Base-by-base conservation (phyloP, 37 sponge, comb jelly and placozoan genomes). In the Beroe ovata region DNA sequence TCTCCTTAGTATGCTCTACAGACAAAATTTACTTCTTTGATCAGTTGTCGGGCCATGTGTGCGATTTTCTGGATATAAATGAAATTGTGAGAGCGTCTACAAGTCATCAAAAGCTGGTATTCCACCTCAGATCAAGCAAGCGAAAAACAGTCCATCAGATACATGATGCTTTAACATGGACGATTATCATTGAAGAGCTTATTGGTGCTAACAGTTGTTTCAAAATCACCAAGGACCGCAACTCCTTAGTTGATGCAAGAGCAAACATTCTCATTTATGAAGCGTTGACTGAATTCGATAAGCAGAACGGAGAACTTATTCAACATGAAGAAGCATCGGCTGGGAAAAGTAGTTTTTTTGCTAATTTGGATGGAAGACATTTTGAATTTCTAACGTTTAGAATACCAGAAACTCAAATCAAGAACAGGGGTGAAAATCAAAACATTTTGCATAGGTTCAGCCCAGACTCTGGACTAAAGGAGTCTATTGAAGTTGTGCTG, bases 251-350 rank as follows among this genome's bases (percentile, higher is more conserved):
- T 34, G 69, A 66, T 66, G 69, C 69, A 4, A 29, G 69, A 30
- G 69, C 69, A 19, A 30, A 8, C 1, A 66, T 66, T 32, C 16
- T 66, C 36, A 66, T 66, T 29, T 66, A 34, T 66, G 69, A 66
- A 1, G 25, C 69, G 11, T 30, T 66, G 36, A 25, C 29, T 33
- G 18, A 66, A 66, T 66, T 29, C 34, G 69, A 66, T 11, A 14
- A 29, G 3, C 29, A 18, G 35, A 34, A 66, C 34, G 69, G 69
- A 29, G 54, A 47, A 47, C 6, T 47, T 47, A 11, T 47, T 47
- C 54, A 47, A 47, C 54, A 47, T 47, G 69, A 66, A 37, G 36
- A 29, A 32, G 29, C 69, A 29, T 34, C 29, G 1, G 35, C 2
- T 1, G 35, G 4, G 6, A 32, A 66, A 34, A 32, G 32, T 33